Percentiles rank a stretch among this genome's conserved stretches.
phyloP scores from a whole-genome alignment of 2,888 invertebrate species.

The Campoletis raptor region DNA sequence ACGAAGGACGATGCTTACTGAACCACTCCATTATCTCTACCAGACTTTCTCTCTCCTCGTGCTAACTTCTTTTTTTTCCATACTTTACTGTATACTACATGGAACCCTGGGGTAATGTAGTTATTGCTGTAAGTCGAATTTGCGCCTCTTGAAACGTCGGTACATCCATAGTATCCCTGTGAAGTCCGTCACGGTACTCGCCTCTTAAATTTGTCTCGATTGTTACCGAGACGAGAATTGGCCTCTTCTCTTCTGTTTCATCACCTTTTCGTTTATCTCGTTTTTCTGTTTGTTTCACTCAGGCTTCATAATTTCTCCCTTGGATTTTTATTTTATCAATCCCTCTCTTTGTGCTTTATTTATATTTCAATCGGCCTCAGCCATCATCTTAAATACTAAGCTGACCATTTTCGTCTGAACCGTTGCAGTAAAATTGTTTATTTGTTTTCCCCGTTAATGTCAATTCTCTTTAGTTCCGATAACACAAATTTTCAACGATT shows the following conservation, averaged over 20 bases:
- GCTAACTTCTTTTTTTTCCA: constrained; percentile 16
- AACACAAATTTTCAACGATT: not conserved
- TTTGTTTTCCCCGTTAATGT: not conserved
- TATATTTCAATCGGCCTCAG: constrained; percentile 16
- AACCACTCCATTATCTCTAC: constrained; percentile 48
- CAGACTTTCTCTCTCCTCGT: constrained; percentile 54
- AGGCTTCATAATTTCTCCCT: constrained; percentile 1
- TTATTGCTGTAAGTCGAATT: constrained; percentile 42
- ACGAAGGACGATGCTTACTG: constrained; percentile 45
- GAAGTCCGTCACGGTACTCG: constrained; percentile 50
- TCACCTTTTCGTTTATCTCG: constrained; percentile 37
- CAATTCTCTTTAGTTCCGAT: not conserved
- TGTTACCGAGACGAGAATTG: constrained; percentile 38
- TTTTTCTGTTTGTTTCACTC: constrained; percentile 29
- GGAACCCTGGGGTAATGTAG: constrained; percentile 34
- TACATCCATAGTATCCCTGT: constrained; percentile 39
- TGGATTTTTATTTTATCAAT: constrained; percentile 29
- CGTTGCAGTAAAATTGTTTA: not conserved
- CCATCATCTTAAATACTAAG: not conserved
- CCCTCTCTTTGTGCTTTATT: not conserved
- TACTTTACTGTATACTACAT: constrained; percentile 31
- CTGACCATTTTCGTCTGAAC: constrained; percentile 9
- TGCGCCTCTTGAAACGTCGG: constrained; percentile 26
- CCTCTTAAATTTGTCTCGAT: constrained; percentile 40
- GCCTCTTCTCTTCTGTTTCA: constrained; percentile 36